Percentiles rank a stretch among this genome's conserved stretches.
Evolutionary conservation across 2,888 invertebrate species (phyloP).

Genomic region (Rotaria magnacalcarata): DNA sequence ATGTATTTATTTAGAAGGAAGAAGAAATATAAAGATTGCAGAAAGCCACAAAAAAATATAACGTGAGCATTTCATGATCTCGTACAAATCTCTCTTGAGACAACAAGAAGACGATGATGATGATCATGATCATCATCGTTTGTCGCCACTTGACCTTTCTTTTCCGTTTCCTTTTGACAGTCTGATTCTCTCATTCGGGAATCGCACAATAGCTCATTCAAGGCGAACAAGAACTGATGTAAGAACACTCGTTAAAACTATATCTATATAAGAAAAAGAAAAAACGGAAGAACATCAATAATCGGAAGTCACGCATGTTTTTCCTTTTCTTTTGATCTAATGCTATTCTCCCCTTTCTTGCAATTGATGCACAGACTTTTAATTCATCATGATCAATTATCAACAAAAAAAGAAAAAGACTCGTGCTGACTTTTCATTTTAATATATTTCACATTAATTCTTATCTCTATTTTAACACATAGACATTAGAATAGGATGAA

Average conservation of each 20-base stretch:
- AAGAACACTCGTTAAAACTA: neutral
- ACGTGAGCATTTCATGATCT: neutral
- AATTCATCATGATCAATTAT: constrained; percentile 15
- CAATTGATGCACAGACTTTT: neutral
- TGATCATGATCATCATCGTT: constrained; percentile 4
- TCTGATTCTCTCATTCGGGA: neutral
- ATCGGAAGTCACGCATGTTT: constrained; percentile 15
- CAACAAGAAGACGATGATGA: neutral
- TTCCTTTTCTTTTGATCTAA: neutral
- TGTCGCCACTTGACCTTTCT: constrained; percentile 14
- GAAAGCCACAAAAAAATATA: neutral
- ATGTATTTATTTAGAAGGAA: neutral
- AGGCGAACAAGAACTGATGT: neutral
- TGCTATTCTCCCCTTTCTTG: neutral
- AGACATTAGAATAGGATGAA: neutral
- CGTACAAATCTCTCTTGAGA: neutral
- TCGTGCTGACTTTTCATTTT: constrained; percentile 2
- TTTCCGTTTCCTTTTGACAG: neutral
- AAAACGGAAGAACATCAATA: neutral
- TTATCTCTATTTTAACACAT: neutral
- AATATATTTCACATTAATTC: neutral
- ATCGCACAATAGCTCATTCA: constrained; percentile 19
- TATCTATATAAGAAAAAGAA: neutral
- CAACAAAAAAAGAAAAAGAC: neutral
- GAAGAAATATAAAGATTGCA: neutral